A percentile compares a stretch with the other conserved stretches of the same genome.
phyloP scores from a whole-genome alignment of 2,113 vertebrate genomes.

The Corythornis vintsioides region DNA sequence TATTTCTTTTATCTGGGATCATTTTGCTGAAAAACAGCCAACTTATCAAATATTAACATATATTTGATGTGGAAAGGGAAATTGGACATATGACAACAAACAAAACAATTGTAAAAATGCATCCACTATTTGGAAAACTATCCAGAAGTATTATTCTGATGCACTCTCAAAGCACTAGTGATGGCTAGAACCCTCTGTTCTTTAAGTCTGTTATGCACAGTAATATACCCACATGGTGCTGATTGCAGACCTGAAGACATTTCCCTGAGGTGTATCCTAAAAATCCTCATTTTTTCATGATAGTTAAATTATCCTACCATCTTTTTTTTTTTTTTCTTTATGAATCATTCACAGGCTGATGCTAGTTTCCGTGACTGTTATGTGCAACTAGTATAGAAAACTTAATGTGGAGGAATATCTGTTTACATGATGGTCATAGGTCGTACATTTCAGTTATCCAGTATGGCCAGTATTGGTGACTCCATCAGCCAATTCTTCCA shows the following conservation, averaged over 20 bases:
- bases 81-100: background rate
- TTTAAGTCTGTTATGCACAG: background rate
- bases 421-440: background rate
- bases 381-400: background rate
- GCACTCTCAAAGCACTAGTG: background rate
- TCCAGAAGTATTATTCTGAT: background rate
- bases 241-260: background rate
- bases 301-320: background rate
- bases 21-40: constrained; percentile 7
- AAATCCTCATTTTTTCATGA: background rate
- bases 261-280: background rate
- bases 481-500: too few relatives aligned
- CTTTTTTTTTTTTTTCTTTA: background rate
- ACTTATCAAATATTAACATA: constrained; percentile 34
- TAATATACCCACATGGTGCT: background rate
- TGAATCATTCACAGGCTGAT: background rate
- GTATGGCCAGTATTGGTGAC: background rate
- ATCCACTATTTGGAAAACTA: background rate
- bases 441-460: background rate
- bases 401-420: background rate
- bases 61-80: constrained; percentile 22
- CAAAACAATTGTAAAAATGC: background rate
- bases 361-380: background rate
- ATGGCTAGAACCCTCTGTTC: background rate
- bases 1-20: constrained; percentile 12